Base-by-base conservation (phyloP, 2,797 vertebrate species). In the Alauda arvensis region DNA sequence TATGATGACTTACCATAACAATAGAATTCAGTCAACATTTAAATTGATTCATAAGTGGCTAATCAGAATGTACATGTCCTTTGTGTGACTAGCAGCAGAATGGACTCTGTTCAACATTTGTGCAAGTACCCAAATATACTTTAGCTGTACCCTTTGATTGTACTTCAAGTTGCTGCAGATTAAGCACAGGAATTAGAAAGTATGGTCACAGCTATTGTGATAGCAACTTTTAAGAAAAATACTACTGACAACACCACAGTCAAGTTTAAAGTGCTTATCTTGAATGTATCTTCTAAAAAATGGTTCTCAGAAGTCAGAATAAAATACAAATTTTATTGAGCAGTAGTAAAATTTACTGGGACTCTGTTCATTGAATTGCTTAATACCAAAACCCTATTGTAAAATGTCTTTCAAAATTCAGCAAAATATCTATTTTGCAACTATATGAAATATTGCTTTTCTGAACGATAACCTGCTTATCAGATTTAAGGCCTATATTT, bases 241-340 rank as follows among this genome's bases (percentile, higher is more conserved):
- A 60, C 14, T 87, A 37, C 8, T 80, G 62, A 68, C 40, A 75
- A 48, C 17, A 49, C 18, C 81, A 62, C 33, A 46, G n/a, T 43
- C n/a, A 85, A n/a, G 11, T 56, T 74, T 74, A 28, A 88, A 85
- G 52, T 40, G 63, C 40, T 89, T 85, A 49, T 91, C 91, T 89
- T 65, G 72, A 78, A 77, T 83, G 8, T 83, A 14, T 80, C n/a
- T 89, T 83, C 66, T 65, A 92, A 87, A 72, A 18, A 81, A 14
- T 34, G 28, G 53, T 83, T 85, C 53, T 85, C 85, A 59, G 28
- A 76, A 88, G 12, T 46, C 46, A 57, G 24, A 55, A 31, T 67
- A 90, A 91, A 91, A 90, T 87, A 29, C 48, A 66, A 14, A 76
- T 77, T 87, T 72, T 72, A 77, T 8, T 55, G 10, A 91, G 24